These are phyloP conservation scores for Heteromormyrus szaboi DNA, from an alignment of 2,797 vertebrate genomes.

Conservation along the genomic window DNA sequence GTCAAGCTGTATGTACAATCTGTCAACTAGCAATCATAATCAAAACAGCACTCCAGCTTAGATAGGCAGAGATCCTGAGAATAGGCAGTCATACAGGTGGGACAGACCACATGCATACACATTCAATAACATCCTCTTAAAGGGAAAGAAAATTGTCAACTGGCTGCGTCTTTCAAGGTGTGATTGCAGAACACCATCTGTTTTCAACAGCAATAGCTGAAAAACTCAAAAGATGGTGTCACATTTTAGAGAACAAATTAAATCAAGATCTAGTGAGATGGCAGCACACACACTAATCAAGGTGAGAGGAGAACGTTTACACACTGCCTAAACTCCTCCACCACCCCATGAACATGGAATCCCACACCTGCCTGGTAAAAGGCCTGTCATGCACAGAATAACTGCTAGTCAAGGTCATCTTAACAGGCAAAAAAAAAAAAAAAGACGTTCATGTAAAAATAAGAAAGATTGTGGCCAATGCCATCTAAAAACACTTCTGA, in stretches of 20 bases:
- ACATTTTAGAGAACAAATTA: conserved; percentile 39
- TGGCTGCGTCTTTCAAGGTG: conserved; percentile 30
- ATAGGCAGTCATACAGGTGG: conserved; percentile 20
- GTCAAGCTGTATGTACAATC: background rate
- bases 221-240: conserved; percentile 19
- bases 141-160: conserved; percentile 23
- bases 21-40: background rate
- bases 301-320: background rate
- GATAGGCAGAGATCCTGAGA: conserved; percentile 44
- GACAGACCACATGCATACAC: background rate
- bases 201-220: conserved; percentile 25
- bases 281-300: conserved; percentile 42
- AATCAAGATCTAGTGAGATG: conserved; percentile 46
- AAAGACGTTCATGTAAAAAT: background rate
- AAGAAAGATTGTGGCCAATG: background rate
- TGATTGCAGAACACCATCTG: conserved; percentile 28
- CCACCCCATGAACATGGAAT: background rate
- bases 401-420: conserved; percentile 50
- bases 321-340: background rate
- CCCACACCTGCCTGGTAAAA: background rate
- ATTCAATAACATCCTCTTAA: background rate
- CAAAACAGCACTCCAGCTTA: conserved; percentile 25
- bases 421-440: conserved; percentile 5
- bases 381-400: conserved; percentile 53
- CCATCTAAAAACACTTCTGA: background rate